Evolutionary conservation across 2,888 invertebrate species (phyloP).

Genomic region (Cepaea hortensis): DNA sequence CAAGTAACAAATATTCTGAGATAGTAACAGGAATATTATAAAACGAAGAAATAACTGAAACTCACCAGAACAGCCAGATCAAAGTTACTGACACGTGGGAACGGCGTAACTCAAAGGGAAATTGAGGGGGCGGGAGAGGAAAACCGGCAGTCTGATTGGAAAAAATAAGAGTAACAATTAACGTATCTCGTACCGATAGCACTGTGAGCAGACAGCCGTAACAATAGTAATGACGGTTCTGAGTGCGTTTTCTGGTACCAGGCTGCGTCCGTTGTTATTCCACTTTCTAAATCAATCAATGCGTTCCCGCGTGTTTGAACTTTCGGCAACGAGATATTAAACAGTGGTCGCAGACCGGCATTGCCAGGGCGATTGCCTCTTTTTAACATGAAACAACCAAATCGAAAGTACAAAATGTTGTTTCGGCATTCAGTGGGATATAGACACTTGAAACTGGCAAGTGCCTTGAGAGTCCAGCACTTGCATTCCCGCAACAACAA

Average conservation of each 20-base stretch:
- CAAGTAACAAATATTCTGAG: too few species aligned
- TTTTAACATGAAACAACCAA: background rate
- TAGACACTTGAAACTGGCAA: background rate
- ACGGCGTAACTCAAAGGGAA: background rate
- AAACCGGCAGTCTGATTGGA: conserved; percentile 9
- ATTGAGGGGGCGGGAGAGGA: background rate
- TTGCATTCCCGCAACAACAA: too few species aligned
- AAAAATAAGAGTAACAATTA: conserved; percentile 30
- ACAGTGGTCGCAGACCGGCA: background rate
- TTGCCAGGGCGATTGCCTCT: background rate
- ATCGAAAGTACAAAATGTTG: conserved; percentile 25
- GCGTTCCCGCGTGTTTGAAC: background rate
- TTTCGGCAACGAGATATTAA: conserved; percentile 25
- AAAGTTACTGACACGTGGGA: conserved; percentile 1
- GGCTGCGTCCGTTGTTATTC: conserved; percentile 16
- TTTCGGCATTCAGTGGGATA: background rate
- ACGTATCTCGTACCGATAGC: conserved; percentile 27
- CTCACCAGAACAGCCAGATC: background rate
- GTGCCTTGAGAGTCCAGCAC: background rate
- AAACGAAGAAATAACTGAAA: background rate
- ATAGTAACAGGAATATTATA: too few species aligned
- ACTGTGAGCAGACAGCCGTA: conserved; percentile 31
- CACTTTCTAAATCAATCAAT: conserved; percentile 40
- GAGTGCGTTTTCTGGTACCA: conserved; percentile 40
- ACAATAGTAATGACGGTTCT: conserved; percentile 43